Conservation (phyloP, 2,113 vertebrate species). For the Halcyon malimbica region DNA sequence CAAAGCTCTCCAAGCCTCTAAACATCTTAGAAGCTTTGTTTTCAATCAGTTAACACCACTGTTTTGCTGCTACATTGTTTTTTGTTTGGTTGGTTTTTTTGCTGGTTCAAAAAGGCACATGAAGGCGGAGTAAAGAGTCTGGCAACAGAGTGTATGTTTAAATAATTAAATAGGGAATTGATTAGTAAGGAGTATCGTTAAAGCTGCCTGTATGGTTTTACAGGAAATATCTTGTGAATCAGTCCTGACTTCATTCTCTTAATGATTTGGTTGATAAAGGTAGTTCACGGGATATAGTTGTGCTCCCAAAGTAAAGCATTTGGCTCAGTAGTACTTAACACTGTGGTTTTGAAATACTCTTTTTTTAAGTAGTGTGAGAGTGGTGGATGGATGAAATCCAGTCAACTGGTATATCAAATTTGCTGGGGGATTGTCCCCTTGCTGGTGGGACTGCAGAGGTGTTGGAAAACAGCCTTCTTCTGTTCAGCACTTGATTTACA, state of each 20-base stretch:
- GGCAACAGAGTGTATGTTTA: not conserved
- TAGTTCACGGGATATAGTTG: not conserved
- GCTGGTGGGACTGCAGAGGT: not conserved
- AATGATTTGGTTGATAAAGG: not conserved
- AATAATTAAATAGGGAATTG: not conserved
- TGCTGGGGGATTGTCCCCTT: not conserved
- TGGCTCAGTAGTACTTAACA: not conserved
- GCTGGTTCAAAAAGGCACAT: not conserved
- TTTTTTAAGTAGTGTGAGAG: not conserved
- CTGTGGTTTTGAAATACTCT: not conserved
- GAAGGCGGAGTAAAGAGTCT: not conserved
- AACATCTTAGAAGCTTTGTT: not conserved
- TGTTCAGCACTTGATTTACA: not conserved
- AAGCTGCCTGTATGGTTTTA: not conserved
- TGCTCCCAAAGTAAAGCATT: not conserved
- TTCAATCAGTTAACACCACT: not conserved
- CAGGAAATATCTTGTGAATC: not conserved
- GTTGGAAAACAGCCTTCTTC: not conserved
- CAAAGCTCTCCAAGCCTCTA: not conserved
- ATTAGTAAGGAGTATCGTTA: not conserved
- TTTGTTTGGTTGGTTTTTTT: not conserved
- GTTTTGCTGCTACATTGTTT: not conserved
- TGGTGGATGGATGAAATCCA: not conserved
- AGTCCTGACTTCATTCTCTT: not conserved
- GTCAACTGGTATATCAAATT: not conserved